Evolutionary conservation across 2,797 vertebrate species (phyloP).

Genomic region (Bovichtus diacanthus): DNA sequence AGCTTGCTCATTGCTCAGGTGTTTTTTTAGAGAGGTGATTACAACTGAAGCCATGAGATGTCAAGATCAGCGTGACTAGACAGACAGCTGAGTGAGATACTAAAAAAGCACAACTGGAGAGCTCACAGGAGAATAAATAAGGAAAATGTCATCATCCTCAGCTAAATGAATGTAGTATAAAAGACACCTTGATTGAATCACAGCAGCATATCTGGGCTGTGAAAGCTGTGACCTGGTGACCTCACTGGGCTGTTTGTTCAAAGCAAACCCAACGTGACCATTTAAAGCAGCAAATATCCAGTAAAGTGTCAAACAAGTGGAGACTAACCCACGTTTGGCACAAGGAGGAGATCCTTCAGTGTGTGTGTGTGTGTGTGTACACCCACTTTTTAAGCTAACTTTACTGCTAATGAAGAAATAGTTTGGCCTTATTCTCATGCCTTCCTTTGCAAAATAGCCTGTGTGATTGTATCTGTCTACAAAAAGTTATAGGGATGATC

Average conservation of each 20-base stretch:
- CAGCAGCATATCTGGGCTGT: conserved; percentile 40
- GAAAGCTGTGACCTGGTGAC: conserved; percentile 35
- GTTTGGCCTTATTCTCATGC: background rate
- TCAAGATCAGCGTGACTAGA: conserved; percentile 1
- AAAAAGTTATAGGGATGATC: conserved; percentile 33
- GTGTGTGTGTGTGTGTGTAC: conserved; percentile 20
- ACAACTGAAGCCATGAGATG: conserved; percentile 1
- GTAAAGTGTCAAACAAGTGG: background rate
- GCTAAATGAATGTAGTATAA: conserved; percentile 19
- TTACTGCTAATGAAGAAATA: conserved; percentile 14
- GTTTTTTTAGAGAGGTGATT: background rate
- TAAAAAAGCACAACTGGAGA: conserved; percentile 8
- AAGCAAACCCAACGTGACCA: conserved; percentile 27
- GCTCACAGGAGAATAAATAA: background rate
- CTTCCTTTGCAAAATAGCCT: conserved; percentile 16
- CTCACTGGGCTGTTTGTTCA: conserved; percentile 37
- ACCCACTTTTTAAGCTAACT: conserved; percentile 26
- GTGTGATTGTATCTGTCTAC: conserved; percentile 18
- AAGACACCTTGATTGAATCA: conserved; percentile 44
- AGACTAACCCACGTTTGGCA: conserved; percentile 20
- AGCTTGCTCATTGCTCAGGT: conserved; percentile 5
- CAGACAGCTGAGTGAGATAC: background rate
- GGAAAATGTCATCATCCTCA: background rate
- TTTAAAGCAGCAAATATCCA: conserved; percentile 34
- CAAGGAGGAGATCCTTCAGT: conserved; percentile 19